Base-by-base conservation (phyloP, 1,140 invertebrate species). In the Vollenhovia emeryi region DNA sequence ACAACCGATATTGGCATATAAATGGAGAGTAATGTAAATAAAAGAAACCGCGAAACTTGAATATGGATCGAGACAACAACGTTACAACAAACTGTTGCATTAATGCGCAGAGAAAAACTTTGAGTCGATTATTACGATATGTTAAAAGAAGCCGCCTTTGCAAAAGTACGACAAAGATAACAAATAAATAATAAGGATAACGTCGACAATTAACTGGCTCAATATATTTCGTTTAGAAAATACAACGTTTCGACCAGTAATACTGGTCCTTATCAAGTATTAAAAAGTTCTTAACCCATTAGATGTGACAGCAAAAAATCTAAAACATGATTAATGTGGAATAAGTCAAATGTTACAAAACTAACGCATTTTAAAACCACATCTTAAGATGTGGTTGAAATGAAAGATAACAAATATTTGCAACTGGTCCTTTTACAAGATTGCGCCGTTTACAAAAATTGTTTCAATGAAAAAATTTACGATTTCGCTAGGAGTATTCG, bases 1-100 rank as follows among this genome's bases (percentile, higher is more conserved):
- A 36, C 36, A 66, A 79, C 6, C 45, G 15, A 45, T 64, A 78
- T 78, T 64, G 57, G 43, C 27, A 78, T 27, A 13, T 57, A 78
- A 13, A 43, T 27, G 21, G 11, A 60, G 33, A 64, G 13, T 33
- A 66, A 73, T 15, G 13, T 33, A 78, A 78, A 66, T 69, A 18
- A 48, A 48, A 78, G 9, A 43, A 57, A 13, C 30, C 8, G 8
- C 24, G 5, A 27, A 27, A 3, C 52, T 59, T 11, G 18, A 66
- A 66, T 43, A 24, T 27, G 15, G 15, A 36, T 15, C n/a, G 21
- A 3, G 11, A 55, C 57, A 73, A 36, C 11, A n/a, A n/a, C n/a
- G n/a, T n/a, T 55, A 18, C 33, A 52, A 57, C 36, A 55, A 55
- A 36, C 30, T 8, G 27, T 73, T 73, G 18, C 18, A 57, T 11